A percentile compares a stretch with the other conserved stretches of the same genome.
phyloP scores from a whole-genome alignment of 1,140 invertebrate genomes.

The Brachionus paranguensis region DNA sequence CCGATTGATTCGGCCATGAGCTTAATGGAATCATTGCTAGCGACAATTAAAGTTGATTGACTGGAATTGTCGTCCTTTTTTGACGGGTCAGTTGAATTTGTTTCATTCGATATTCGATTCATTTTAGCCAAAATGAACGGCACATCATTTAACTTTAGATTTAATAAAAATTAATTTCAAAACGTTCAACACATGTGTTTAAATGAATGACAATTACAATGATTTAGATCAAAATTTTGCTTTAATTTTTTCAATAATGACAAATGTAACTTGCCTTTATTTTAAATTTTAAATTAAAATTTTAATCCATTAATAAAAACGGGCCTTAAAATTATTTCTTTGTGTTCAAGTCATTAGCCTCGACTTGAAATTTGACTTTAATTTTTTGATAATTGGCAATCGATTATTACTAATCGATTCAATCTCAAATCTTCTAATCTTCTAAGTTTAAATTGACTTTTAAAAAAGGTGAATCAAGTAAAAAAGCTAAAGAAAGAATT shows the following conservation, averaged over 20 bases:
- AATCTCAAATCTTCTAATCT: no score
- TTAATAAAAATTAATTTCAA: background rate
- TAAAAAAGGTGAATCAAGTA: no score
- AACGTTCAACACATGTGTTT: background rate
- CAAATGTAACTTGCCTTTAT: background rate
- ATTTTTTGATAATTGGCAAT: no score
- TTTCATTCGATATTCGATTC: background rate
- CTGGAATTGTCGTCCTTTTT: background rate
- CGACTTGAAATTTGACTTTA: no score
- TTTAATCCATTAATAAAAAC: no score
- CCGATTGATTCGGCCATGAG: slow-evolving; percentile 31
- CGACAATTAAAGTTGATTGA: background rate
- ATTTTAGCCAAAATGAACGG: background rate
- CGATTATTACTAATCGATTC: no score
- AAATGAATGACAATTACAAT: no score
- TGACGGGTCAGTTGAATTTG: background rate
- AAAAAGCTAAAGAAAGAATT: no score
- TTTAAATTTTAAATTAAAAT: background rate
- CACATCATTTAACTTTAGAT: background rate
- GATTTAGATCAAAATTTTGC: background rate
- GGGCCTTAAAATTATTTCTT: no score
- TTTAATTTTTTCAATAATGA: background rate
- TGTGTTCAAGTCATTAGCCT: no score
- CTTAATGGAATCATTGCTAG: slow-evolving; percentile 17
- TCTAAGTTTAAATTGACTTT: no score